A percentile compares a stretch with the other conserved stretches of the same genome.
Evolutionary conservation across 2,113 vertebrate species (phyloP).

Genomic region (Pogonocichla stellata): DNA sequence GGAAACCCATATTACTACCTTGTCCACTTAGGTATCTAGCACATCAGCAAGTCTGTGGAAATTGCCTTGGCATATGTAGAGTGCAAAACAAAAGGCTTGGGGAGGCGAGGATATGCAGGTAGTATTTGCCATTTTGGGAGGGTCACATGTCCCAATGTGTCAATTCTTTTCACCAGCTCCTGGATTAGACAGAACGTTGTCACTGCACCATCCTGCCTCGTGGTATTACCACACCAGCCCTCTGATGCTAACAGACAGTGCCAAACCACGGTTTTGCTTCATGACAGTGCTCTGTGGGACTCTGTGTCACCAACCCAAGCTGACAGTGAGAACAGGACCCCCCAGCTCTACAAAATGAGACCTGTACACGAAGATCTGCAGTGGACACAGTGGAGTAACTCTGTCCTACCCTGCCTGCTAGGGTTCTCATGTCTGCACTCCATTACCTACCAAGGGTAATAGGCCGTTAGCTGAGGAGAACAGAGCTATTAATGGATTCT

Average conservation of each 20-base stretch:
- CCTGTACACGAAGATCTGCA: neutral
- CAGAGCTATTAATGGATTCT: constrained; percentile 26
- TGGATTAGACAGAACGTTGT: fast-evolving
- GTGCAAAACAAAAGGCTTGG: neutral
- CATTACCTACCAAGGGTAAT: neutral
- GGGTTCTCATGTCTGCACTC: neutral
- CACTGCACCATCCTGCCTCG: neutral
- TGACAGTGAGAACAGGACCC: neutral
- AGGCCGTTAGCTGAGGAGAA: constrained; percentile 20
- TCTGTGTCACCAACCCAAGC: neutral
- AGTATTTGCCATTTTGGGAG: neutral
- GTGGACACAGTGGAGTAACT: neutral
- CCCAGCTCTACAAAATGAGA: neutral
- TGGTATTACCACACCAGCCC: neutral
- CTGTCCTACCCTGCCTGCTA: neutral
- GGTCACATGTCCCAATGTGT: neutral
- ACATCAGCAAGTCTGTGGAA: neutral
- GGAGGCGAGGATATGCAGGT: neutral
- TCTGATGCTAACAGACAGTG: fast-evolving
- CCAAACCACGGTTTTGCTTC: neutral
- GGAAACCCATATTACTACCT: too few species aligned
- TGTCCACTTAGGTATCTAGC: neutral
- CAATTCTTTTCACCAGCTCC: neutral
- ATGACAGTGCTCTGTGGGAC: neutral
- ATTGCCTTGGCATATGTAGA: neutral